Percentiles rank a stretch among this genome's conserved stretches.
These are phyloP conservation scores for Peromyscus aztecus DNA, from an alignment of 2,797 vertebrate genomes.

Conservation along the genomic window DNA sequence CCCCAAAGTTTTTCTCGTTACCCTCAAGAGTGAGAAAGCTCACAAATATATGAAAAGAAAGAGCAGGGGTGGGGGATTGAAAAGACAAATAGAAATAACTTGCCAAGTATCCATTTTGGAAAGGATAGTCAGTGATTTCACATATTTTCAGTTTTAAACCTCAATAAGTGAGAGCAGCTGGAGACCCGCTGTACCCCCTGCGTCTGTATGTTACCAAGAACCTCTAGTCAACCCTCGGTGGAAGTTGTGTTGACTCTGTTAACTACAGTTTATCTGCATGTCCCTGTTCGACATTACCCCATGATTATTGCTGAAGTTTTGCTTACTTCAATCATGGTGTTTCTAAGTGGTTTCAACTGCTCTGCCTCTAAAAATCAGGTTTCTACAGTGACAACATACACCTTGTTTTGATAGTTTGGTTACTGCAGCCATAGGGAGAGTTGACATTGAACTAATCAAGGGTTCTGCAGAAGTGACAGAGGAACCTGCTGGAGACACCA, in stretches of 20 bases:
- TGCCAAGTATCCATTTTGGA: slow-evolving; percentile 14
- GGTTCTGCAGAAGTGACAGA: not conserved
- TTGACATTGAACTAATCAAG: not conserved
- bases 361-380: not conserved
- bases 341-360: not conserved
- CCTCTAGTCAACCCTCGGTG: fast-evolving
- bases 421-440: not conserved
- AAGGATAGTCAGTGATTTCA: not conserved
- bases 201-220: not conserved
- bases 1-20: not conserved
- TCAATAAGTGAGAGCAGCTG: not conserved
- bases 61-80: not conserved
- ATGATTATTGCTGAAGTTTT: not conserved
- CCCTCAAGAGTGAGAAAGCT: not conserved
- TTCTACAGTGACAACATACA: not conserved
- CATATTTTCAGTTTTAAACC: not conserved
- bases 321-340: not conserved
- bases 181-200: not conserved
- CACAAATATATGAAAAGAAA: not conserved
- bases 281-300: not conserved
- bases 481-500: not conserved
- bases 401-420: not conserved
- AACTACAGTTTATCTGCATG: too few relatives aligned
- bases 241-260: not conserved
- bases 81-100: not conserved